A percentile compares a stretch with the other conserved stretches of the same genome.
Conservation (phyloP, 2,888 invertebrate genomes). For the Oligia fasciuncula region DNA sequence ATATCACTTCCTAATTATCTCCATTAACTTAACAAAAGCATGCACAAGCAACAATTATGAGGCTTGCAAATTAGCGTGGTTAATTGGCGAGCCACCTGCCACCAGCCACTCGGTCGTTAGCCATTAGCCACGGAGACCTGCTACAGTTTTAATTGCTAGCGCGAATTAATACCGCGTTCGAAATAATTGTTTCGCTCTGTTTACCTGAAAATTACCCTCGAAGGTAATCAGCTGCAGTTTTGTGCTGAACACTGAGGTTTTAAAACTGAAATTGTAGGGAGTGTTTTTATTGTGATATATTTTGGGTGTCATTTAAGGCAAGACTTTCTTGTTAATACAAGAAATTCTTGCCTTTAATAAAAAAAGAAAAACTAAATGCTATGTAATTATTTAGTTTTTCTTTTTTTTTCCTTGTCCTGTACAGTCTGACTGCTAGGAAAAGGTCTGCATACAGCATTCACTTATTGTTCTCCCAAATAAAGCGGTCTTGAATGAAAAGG, state of each 20-base stretch:
- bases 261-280: not conserved
- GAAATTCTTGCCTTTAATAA: too few species aligned
- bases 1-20: slow-evolving; percentile 33
- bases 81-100: slow-evolving; percentile 61
- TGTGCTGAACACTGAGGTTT: slow-evolving; percentile 4
- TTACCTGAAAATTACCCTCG: slow-evolving; percentile 53
- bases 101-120: slow-evolving; percentile 55
- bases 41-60: slow-evolving; percentile 59
- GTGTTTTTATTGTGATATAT: not conserved
- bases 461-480: not conserved
- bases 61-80: slow-evolving; percentile 55
- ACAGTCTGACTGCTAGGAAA: not conserved
- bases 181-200: slow-evolving; percentile 62
- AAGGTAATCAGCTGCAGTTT: slow-evolving; percentile 46
- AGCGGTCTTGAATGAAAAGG: not conserved
- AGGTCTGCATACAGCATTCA: not conserved
- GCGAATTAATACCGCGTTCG: slow-evolving; percentile 60
- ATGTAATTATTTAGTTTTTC: not conserved
- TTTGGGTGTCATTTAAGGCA: not conserved
- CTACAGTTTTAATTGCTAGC: slow-evolving; percentile 65
- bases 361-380: too few species aligned
- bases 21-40: slow-evolving; percentile 34
- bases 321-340: too few species aligned
- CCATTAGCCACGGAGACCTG: slow-evolving; percentile 43
- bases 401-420: not conserved